phyloP scores from a whole-genome alignment of 2,888 invertebrate species.

The Dolomedes plantarius region DNA sequence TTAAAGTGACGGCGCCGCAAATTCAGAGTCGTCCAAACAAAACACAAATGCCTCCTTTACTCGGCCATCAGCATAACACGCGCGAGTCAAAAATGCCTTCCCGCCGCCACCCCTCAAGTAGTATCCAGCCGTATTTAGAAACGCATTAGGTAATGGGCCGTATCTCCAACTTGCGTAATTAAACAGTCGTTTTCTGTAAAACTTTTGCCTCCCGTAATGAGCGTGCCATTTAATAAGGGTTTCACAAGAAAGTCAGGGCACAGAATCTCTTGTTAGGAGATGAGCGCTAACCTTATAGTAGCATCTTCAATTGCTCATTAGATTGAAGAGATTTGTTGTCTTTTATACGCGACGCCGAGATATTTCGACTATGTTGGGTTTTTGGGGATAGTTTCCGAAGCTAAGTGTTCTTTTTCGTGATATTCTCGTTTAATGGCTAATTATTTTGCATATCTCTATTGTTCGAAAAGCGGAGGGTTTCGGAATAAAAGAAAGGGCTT shows the following conservation, averaged over 20 bases:
- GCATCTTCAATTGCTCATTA: conserved; percentile 54
- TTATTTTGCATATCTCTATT: conserved; percentile 4
- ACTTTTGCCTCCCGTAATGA: conserved; percentile 37
- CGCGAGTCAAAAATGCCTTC: conserved; percentile 6
- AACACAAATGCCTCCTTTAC: not conserved
- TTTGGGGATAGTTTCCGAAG: not conserved
- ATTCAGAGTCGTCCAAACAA: conserved; percentile 35
- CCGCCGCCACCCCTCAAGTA: not conserved
- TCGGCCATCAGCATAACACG: not conserved
- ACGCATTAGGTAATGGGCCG: conserved; percentile 58
- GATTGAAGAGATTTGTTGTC: not conserved
- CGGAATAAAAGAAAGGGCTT: not conserved
- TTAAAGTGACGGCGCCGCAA: conserved; percentile 49
- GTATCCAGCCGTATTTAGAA: conserved; percentile 34
- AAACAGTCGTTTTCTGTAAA: conserved; percentile 49
- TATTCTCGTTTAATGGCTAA: not conserved
- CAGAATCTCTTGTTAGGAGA: conserved; percentile 10
- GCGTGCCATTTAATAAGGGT: conserved; percentile 31
- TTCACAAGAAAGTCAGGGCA: conserved; percentile 31
- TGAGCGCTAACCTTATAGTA: conserved; percentile 14
- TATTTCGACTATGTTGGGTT: not conserved
- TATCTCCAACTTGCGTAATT: conserved; percentile 35
- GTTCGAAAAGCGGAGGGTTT: not conserved
- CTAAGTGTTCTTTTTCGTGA: conserved; percentile 18
- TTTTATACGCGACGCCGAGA: not conserved